Conservation (phyloP, 1,140 invertebrate genomes). For the Drosophila novamexicana region DNA sequence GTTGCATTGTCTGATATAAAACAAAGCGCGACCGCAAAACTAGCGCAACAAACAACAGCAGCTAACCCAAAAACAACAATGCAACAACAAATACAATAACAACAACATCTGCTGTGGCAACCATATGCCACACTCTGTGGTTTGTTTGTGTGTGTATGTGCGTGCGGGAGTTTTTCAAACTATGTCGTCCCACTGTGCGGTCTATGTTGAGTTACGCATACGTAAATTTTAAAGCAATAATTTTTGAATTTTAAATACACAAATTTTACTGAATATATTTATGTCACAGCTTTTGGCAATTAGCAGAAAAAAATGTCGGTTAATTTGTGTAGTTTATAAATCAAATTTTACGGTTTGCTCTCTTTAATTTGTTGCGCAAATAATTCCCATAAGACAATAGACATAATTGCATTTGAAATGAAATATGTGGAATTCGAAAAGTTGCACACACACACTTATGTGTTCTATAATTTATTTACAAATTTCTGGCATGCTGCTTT, state of each 20-base stretch:
- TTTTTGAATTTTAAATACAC: slow-evolving; percentile 51
- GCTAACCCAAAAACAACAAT: slow-evolving; percentile 44
- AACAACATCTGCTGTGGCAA: slow-evolving; percentile 17
- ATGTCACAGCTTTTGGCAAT: slow-evolving; percentile 48
- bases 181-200: slow-evolving; percentile 11
- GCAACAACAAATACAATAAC: slow-evolving; percentile 39
- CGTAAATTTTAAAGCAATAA: slow-evolving; percentile 65
- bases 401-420: slow-evolving; percentile 54
- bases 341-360: slow-evolving; percentile 53
- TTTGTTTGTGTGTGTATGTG: slow-evolving; percentile 34
- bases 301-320: slow-evolving; percentile 36
- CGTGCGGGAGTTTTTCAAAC: slow-evolving; percentile 8
- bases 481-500: too few species aligned
- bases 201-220: slow-evolving; percentile 17
- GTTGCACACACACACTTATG: neutral
- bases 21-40: slow-evolving; percentile 74
- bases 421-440: slow-evolving; percentile 15
- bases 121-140: slow-evolving; percentile 74
- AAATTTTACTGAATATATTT: slow-evolving; percentile 62
- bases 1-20: slow-evolving; percentile 66
- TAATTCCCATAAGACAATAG: slow-evolving; percentile 50
- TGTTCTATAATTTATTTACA: too few species aligned
- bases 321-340: slow-evolving; percentile 73
- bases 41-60: slow-evolving; percentile 66
- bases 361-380: neutral